Evolutionary conservation across 1,140 invertebrate species (phyloP).

Genomic region (Drosophila takahashii): DNA sequence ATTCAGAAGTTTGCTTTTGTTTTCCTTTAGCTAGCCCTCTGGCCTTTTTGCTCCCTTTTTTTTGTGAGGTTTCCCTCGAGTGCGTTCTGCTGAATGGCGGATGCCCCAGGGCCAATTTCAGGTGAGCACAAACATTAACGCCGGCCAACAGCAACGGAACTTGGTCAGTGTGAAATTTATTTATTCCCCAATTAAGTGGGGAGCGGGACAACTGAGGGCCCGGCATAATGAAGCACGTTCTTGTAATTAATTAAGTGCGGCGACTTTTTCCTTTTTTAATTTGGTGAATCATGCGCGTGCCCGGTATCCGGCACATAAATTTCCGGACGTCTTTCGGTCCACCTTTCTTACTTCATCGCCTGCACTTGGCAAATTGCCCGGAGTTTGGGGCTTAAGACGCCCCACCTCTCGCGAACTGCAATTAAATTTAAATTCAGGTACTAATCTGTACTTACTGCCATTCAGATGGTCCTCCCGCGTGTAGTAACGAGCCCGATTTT

Average conservation of each 20-base stretch:
- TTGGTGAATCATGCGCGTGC: conserved; percentile 58
- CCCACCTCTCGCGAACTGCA: conserved; percentile 13
- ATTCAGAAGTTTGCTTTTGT: conserved; percentile 68
- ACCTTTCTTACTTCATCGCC: conserved; percentile 58
- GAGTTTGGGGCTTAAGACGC: background rate
- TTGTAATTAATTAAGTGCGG: conserved; percentile 79
- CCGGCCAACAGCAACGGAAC: conserved; percentile 10
- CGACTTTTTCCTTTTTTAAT: conserved; percentile 62
- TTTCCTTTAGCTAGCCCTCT: conserved; percentile 28
- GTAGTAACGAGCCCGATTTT: conserved; percentile 89
- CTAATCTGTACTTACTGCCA: conserved; percentile 68
- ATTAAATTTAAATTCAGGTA: conserved; percentile 46
- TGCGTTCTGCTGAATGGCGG: conserved; percentile 69
- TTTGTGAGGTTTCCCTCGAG: conserved; percentile 59
- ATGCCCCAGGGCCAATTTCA: conserved; percentile 71
- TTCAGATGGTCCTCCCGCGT: conserved; percentile 88
- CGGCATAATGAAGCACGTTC: conserved; percentile 76
- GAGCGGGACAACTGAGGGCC: conserved; percentile 1
- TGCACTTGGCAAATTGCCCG: conserved; percentile 54
- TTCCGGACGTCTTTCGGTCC: conserved; percentile 42
- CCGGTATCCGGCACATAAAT: conserved; percentile 51
- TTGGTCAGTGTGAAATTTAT: conserved; percentile 77
- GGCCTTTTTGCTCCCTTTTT: background rate
- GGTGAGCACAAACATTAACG: conserved; percentile 61
- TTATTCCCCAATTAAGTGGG: conserved; percentile 69